A percentile compares a stretch with the other conserved stretches of the same genome.
Evolutionary conservation across 2,888 invertebrate genomes (phyloP).

Genomic region (Dicranocentrus wangi): DNA sequence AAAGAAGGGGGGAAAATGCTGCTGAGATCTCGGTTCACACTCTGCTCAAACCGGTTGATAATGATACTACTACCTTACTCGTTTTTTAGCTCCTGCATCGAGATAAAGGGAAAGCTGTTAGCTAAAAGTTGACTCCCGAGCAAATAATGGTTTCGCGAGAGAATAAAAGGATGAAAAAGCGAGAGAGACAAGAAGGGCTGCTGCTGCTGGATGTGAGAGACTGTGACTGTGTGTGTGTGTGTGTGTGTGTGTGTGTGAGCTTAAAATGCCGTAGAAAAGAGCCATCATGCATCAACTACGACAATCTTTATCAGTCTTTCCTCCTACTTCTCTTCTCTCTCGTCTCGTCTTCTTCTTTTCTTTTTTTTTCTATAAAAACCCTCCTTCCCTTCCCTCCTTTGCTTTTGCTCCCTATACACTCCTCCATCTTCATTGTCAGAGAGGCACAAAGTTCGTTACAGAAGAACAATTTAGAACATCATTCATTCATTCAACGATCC

Average conservation of each 20-base stretch:
- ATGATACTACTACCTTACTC: too few species aligned
- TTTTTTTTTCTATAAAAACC: constrained; percentile 35
- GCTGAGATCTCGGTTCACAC: background rate
- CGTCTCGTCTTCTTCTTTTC: background rate
- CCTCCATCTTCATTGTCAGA: constrained; percentile 67
- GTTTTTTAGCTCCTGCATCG: too few species aligned
- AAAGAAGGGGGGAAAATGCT: too few species aligned
- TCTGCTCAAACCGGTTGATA: background rate
- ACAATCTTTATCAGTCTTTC: constrained; percentile 60
- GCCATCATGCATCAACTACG: constrained; percentile 65
- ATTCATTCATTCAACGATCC: constrained; percentile 67
- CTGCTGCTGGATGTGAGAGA: too few species aligned
- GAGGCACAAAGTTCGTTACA: constrained; percentile 67
- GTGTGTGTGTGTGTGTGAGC: constrained; percentile 30
- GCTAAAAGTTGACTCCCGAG: constrained; percentile 60
- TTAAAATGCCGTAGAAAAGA: constrained; percentile 65
- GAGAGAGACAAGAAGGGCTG: constrained; percentile 20
- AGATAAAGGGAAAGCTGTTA: constrained; percentile 21
- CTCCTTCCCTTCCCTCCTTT: too few species aligned
- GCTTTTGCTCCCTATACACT: too few species aligned
- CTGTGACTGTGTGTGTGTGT: background rate
- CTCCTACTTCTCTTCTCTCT: constrained; percentile 32
- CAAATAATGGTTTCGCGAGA: constrained; percentile 51
- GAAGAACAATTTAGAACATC: constrained; percentile 66
- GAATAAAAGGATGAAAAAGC: constrained; percentile 47